Conservation (phyloP, 2,113 vertebrate species). For the Brachyistius frenatus region DNA sequence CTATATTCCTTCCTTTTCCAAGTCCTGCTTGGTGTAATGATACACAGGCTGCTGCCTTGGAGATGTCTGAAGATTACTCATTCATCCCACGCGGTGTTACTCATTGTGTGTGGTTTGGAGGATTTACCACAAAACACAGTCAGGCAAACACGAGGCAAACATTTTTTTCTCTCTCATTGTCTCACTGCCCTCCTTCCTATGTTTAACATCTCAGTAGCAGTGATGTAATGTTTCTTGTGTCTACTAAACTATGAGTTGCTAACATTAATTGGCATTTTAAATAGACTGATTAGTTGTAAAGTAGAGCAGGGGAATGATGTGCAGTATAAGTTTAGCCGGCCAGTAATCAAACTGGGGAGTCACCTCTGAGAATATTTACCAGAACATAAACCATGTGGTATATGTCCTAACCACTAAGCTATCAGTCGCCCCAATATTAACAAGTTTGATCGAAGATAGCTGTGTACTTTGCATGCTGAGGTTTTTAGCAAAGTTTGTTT, state of each 20-base stretch:
- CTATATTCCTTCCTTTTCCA: neutral
- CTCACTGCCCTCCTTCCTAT: neutral
- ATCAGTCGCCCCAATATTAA: no score
- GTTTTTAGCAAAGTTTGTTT: neutral
- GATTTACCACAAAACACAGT: slow-evolving; percentile 1
- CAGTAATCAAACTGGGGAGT: no score
- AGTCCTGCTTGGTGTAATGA: slow-evolving; percentile 33
- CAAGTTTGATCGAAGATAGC: neutral
- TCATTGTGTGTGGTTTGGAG: slow-evolving; percentile 33
- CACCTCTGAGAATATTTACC: no score
- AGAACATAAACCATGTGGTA: no score
- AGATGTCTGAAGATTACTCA: slow-evolving; percentile 51
- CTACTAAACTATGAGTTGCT: neutral
- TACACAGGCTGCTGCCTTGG: slow-evolving; percentile 44
- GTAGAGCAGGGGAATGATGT: no score
- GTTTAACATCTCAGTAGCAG: neutral
- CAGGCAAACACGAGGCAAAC: neutral
- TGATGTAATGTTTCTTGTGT: slow-evolving; percentile 1
- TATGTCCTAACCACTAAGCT: no score
- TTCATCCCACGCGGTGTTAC: slow-evolving; percentile 55
- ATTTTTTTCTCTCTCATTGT: slow-evolving; percentile 8
- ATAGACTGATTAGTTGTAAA: neutral
- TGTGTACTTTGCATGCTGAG: neutral
- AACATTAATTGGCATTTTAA: neutral
- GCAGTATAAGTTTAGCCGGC: no score